Percentiles rank a stretch among this genome's conserved stretches.
Conservation (phyloP, 2,113 vertebrate genomes). For the Uropsilus gracilis region DNA sequence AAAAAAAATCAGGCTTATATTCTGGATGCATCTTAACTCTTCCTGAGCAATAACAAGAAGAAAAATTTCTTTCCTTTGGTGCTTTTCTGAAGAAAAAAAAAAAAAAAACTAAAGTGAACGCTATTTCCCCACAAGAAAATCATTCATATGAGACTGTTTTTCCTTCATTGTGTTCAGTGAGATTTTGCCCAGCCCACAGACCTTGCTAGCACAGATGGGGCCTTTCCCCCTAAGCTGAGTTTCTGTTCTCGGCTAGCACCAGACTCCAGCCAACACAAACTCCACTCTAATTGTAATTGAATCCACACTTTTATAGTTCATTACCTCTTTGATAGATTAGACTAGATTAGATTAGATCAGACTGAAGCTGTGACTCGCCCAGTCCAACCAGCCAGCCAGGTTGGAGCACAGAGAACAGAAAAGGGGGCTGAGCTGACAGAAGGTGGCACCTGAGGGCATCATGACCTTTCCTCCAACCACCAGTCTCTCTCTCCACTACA, state of each 20-base stretch:
- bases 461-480: constrained; percentile 9
- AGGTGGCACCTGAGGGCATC: constrained; percentile 12
- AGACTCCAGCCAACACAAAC: constrained; percentile 79
- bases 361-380: constrained; percentile 48
- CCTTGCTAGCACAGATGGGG: constrained; percentile 84
- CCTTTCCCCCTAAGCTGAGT: constrained; percentile 77
- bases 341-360: constrained; percentile 80
- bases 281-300: constrained; percentile 84
- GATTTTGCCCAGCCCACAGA: constrained; percentile 60
- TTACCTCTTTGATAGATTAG: constrained; percentile 86
- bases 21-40: neutral
- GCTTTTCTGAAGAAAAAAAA: neutral
- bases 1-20: neutral
- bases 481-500: neutral
- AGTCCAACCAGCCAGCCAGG: neutral
- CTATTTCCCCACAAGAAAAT: neutral
- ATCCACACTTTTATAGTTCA: constrained; percentile 87
- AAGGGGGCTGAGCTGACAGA: neutral
- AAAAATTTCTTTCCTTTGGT: neutral
- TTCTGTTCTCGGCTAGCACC: constrained; percentile 78
- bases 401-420: constrained; percentile 54
- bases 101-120: neutral
- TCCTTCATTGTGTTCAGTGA: constrained; percentile 1
- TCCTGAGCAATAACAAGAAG: neutral
- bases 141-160: neutral